Conservation (phyloP, 2,113 vertebrate genomes). For the Mormyrus iriodes region DNA sequence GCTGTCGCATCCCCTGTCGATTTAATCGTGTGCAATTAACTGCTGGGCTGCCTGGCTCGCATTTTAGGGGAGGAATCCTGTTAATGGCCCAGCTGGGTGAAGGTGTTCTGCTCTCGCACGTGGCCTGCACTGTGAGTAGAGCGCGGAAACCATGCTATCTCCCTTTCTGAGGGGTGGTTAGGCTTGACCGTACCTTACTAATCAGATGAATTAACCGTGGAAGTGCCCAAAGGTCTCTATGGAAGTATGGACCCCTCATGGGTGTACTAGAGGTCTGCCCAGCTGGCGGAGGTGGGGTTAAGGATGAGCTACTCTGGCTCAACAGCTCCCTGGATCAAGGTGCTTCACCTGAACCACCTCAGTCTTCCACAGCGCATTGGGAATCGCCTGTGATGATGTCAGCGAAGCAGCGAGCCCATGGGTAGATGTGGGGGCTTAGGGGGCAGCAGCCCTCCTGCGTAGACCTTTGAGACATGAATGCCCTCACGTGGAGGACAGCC, state of each 20-base stretch:
- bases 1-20: no score
- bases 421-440: no score
- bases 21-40: no score
- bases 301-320: background rate
- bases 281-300: background rate
- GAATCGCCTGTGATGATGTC: background rate
- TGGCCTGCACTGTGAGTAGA: background rate
- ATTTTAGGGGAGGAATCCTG: background rate
- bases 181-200: background rate
- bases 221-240: background rate
- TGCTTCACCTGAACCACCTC: background rate
- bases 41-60: no score
- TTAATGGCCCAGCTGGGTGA: background rate
- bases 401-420: no score
- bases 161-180: background rate
- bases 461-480: no score
- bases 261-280: background rate
- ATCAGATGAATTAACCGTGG: background rate
- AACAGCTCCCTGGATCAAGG: background rate
- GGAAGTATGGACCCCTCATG: background rate
- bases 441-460: no score
- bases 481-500: no score
- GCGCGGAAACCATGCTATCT: background rate
- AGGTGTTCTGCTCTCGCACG: background rate
- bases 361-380: background rate